Conservation (phyloP, 2,113 vertebrate species). For the Malurus elegans region DNA sequence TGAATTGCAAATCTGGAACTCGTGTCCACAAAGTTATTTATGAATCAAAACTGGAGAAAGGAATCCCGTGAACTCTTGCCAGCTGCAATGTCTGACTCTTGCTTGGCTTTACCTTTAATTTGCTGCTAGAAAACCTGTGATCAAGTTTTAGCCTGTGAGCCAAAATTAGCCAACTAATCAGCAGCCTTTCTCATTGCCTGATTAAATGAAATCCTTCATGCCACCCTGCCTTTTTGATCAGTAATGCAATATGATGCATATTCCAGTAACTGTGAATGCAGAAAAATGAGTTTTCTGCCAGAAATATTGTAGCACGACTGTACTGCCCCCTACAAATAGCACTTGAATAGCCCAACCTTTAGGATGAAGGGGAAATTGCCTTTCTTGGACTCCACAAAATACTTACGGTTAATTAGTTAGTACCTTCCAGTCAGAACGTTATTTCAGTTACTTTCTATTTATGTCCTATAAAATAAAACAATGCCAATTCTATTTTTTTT, state of each 20-base stretch:
- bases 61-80: not conserved
- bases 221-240: conserved; percentile 18
- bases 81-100: conserved; percentile 10
- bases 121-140: conserved; percentile 49
- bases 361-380: not conserved
- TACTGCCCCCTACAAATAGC: not conserved
- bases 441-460: not conserved
- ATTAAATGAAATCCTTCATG: conserved; percentile 52
- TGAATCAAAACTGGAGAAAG: not conserved
- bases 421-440: not conserved
- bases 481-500: not conserved
- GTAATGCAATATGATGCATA: not conserved
- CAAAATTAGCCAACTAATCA: conserved; percentile 32
- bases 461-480: not conserved
- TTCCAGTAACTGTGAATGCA: conserved; percentile 8
- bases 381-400: not conserved
- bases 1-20: not conserved
- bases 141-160: conserved; percentile 15
- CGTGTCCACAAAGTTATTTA: not conserved
- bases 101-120: conserved; percentile 29
- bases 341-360: not conserved
- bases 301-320: not conserved
- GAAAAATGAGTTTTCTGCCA: conserved; percentile 7
- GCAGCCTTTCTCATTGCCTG: not conserved
- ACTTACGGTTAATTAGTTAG: not conserved